Percentiles rank a stretch among this genome's conserved stretches.
Evolutionary conservation across 2,797 vertebrate genomes (phyloP).

Genomic region (Ctenochaetus hawaiiensis): DNA sequence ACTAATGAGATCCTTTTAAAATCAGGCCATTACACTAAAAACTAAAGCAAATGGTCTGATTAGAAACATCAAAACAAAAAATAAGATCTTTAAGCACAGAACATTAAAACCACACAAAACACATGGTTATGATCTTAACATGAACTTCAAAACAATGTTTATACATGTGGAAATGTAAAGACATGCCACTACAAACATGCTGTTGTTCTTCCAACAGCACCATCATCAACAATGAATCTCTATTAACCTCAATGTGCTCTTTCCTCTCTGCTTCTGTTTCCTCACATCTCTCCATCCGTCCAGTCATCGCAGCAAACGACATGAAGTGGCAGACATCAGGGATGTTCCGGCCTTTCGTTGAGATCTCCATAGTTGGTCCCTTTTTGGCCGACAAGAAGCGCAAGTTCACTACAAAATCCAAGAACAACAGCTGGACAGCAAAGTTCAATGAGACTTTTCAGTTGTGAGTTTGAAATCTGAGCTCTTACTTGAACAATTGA

Average conservation of each 20-base stretch:
- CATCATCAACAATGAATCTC: too few relatives aligned
- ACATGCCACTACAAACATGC: too few relatives aligned
- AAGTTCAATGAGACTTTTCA: constrained; percentile 98
- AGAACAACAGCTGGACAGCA: constrained; percentile 97
- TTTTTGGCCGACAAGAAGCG: constrained; percentile 95
- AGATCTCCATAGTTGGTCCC: constrained; percentile 94
- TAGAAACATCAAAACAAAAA: too few relatives aligned
- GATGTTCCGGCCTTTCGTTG: constrained; percentile 97
- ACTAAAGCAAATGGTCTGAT: too few relatives aligned
- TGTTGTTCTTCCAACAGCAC: too few relatives aligned
- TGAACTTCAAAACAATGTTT: too few relatives aligned
- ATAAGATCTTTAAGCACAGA: too few relatives aligned
- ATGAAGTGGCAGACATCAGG: constrained; percentile 98
- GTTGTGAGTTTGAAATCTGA: constrained; percentile 89
- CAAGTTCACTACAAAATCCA: constrained; percentile 97
- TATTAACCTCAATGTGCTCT: too few relatives aligned
- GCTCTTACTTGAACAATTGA: not conserved
- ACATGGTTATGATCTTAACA: too few relatives aligned
- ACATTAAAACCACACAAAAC: too few relatives aligned
- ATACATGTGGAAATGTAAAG: too few relatives aligned
- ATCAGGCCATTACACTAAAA: too few relatives aligned
- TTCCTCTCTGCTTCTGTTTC: not conserved
- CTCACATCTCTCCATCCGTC: constrained; percentile 21
- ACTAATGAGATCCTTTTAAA: not conserved
- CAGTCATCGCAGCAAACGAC: constrained; percentile 96